Base-by-base conservation (phyloP, 2,888 invertebrate genomes). In the Leptopilina syphax region DNA sequence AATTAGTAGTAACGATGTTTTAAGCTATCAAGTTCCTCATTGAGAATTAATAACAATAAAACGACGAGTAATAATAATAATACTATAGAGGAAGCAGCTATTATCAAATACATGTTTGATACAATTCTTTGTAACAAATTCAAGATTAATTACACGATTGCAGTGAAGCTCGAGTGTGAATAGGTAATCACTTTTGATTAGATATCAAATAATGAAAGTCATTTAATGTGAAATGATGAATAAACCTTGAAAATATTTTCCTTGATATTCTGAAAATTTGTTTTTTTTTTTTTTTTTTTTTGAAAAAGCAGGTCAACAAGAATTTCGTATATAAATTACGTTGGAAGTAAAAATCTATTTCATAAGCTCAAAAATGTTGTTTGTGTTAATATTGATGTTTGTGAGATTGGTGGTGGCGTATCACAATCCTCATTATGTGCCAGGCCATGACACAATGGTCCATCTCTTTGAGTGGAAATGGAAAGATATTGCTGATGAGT, bases 401-500 rank as follows among this genome's bases (percentile, higher is more conserved):
- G 5, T 13, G 1, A 73, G 27, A 54, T n/a, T 27, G n/a, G 54
- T 12, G 9, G 27, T 54, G 3, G 67, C 68, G 12, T n/a, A 70
- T 76, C 84, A 93, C 85, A 92, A 93, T 84, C 93, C 93, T 0
- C 88, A 93, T 86, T 93, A 93, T 84, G 92, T 90, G 0, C 82
- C 90, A 8, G 88, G 87, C n/a, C 89, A 89, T 76, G 93, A 93
- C 0, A 93, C 93, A 1, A 94, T 94, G 85, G 94, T 94, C 3
- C 94, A 95, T 85, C 92, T 95, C 1, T 94, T 94, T 84, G 95
- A 95, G 87, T 96, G 96, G 95, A 95, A 94, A 86, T 96, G 95
- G 94, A 92, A 92, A 18, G 95, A 95, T 88, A 94, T 96, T 77
- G 95, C 95, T 0, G 91, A 89, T 9, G 95, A 96, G 89, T 96